Evolutionary conservation across 2,888 invertebrate genomes (phyloP).

Genomic region (Aradus depressus): DNA sequence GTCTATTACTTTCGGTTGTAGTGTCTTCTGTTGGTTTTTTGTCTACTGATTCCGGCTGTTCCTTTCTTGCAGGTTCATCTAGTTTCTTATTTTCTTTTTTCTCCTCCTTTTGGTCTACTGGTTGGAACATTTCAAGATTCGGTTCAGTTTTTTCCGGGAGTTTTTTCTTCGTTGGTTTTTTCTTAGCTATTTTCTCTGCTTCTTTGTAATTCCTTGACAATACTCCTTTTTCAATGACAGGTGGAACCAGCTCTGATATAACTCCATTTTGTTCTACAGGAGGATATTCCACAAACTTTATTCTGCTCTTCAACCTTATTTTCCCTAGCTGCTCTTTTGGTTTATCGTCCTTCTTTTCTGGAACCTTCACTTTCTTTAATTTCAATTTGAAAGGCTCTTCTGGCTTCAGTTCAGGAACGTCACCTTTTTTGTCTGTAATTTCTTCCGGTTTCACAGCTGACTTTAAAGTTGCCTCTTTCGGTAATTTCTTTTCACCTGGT

Average conservation of each 20-base stretch:
- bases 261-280: constrained; percentile 44
- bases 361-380: constrained; percentile 24
- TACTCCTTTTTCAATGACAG: constrained; percentile 51
- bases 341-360: constrained; percentile 23
- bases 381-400: constrained; percentile 26
- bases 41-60: constrained; percentile 35
- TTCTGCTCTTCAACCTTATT: constrained; percentile 28
- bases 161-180: constrained; percentile 38
- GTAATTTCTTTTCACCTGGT: constrained; percentile 23
- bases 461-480: constrained; percentile 18
- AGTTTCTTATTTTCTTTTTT: constrained; percentile 15
- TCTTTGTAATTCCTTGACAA: constrained; percentile 61
- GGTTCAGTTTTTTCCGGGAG: constrained; percentile 36
- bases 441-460: constrained; percentile 33
- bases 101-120: constrained; percentile 15
- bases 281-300: constrained; percentile 41
- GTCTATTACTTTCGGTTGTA: constrained; percentile 34
- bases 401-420: constrained; percentile 13
- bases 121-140: constrained; percentile 38
- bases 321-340: constrained; percentile 22
- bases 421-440: constrained; percentile 33
- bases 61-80: not conserved
- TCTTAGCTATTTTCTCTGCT: constrained; percentile 51
- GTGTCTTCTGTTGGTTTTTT: constrained; percentile 37
- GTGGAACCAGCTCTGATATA: constrained; percentile 41